Base-by-base conservation (phyloP, 2,113 vertebrate species). In the Ameiurus melas region DNA sequence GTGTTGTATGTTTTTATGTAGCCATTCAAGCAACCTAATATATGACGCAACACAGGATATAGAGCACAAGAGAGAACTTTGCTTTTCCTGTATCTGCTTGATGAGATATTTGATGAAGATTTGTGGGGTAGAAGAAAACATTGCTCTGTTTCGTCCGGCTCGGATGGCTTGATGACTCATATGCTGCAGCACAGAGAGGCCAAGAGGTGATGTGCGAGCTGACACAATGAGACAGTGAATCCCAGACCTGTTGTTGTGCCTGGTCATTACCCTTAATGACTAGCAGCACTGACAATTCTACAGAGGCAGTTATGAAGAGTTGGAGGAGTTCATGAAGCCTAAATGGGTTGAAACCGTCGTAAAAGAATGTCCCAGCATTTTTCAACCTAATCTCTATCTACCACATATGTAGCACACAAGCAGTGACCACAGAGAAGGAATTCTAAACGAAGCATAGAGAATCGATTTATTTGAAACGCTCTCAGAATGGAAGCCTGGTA, bases 191-290 rank as follows among this genome's bases (percentile, higher is more conserved):
- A 55, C 58, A 6, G 60, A 68, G 27, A 47, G 57, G 70, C 77
- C 33, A 58, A 19, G 68, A 53, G 43, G n/a, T 70, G 84, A 39
- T 27, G 12, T 6, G 6, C 2, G 36, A n/a, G 12, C 58, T 27
- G 70, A 39, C 39, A 55, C 84, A 22, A 33, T 33, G 17, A 68
- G 77, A n/a, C 70, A 86, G 4, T 62, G 71, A 86, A 47, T 78
- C 58, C 55, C 70, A 86, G 75, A 66, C 60, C 14, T 10, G 20
- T 81, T 66, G 33, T 70, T 62, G 14, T 78, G 30, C 43, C 62
- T 82, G 77, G 86, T 36, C 62, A 87, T 70, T 87, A 70, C 33
- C 57, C 20, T 62, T 62, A 83, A 62, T 83, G 80, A 62, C 58
- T 62, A 14, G 80, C 80, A 62, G 13, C 80, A 62, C 13, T 1